Base-by-base conservation (phyloP, 2,113 vertebrate species). In the Fregata magnificens region DNA sequence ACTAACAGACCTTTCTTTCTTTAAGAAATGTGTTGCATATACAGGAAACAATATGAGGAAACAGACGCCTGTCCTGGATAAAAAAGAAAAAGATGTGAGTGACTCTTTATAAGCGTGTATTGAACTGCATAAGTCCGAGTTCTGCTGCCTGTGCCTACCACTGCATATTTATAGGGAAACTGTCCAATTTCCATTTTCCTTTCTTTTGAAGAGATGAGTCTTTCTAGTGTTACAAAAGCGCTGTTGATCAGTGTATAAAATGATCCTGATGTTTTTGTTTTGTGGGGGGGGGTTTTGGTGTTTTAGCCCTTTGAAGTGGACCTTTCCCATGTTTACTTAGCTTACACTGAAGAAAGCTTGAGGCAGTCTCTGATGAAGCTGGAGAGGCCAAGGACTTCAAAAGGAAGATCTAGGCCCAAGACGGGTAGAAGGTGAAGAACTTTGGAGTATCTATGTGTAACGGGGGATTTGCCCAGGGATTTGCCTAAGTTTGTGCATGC, bases 21-120 rank as follows among this genome's bases (percentile, higher is more conserved):
- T 96, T 82, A 93, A 99, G 99, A 99, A 99, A 99, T 99, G 99
- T 95, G 99, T 99, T 93, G 99, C 99, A 5, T 99, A 99, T 90
- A 99, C 99, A 58, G 99, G 99, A 82, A 99, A 99, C 98, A 99
- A 99, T 55, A 99, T 99, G 99, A 99, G 99, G 97, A 99, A 99
- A 95, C 99, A 99, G 94, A 99, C 99, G 0, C 99, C 99, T 34
- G 98, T 99, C 59, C 98, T 99, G 82, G 99, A 99, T 97, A 99
- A 99, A 97, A 99, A 99, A 95, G 99, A 99, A 96, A 99, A 99
- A 98, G 99, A 99, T 97, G 99, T 99, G 98, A 99, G 99, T 96
- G 15, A 44, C 40, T 83, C 18, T 88, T 82, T 47, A 13, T 53
- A 72, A 45, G 10, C 34, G 2, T 21, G 8, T 31, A 6, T 47